Evolutionary conservation across 2,113 vertebrate genomes (phyloP).

Genomic region (Cyprinodon brontotheroides): DNA sequence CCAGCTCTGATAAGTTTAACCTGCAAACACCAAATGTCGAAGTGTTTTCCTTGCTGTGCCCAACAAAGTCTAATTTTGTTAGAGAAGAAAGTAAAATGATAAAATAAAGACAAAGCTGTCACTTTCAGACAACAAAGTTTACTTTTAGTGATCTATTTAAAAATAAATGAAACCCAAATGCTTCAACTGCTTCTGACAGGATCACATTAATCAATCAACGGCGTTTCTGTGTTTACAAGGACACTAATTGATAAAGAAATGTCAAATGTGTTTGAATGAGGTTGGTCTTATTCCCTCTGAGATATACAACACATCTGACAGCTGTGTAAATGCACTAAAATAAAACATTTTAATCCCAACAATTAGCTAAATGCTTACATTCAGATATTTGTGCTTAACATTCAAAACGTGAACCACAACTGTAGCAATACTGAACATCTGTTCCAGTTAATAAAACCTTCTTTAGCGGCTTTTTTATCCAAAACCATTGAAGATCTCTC

Average conservation of each 20-base stretch:
- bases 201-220: slow-evolving; percentile 62
- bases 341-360: too few relatives aligned
- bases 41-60: neutral
- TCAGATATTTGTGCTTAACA: neutral
- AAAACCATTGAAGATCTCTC: too few relatives aligned
- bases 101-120: slow-evolving; percentile 40
- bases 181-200: slow-evolving; percentile 48
- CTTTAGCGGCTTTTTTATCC: too few relatives aligned
- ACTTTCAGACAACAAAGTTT: slow-evolving; percentile 32
- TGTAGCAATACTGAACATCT: neutral
- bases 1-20: neutral
- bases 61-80: slow-evolving; percentile 13
- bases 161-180: slow-evolving; percentile 45
- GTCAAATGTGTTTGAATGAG: neutral
- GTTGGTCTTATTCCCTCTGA: neutral
- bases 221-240: slow-evolving; percentile 24
- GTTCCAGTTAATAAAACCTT: too few relatives aligned
- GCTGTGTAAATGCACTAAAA: neutral
- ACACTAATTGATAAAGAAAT: neutral
- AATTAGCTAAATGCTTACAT: neutral
- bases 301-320: neutral
- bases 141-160: slow-evolving; percentile 36
- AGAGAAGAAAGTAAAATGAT: slow-evolving; percentile 46
- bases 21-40: too few relatives aligned
- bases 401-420: neutral